Conservation (phyloP, 2,113 vertebrate genomes). For the Odontophorus gujanensis region DNA sequence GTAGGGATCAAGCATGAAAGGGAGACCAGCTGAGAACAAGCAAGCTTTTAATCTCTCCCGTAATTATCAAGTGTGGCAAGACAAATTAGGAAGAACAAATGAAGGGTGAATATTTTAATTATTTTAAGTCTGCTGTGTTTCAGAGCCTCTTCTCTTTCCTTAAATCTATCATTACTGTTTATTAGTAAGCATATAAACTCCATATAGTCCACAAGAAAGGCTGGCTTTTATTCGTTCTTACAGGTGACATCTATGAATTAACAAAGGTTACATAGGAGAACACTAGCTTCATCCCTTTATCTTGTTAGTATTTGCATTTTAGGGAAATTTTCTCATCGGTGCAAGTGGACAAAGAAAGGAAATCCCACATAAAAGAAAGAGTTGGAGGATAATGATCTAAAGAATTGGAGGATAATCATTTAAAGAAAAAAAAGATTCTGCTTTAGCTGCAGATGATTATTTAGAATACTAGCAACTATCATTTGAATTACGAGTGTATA, state of each 20-base stretch:
- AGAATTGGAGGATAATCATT: not conserved
- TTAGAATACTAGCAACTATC: not conserved
- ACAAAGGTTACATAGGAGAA: not conserved
- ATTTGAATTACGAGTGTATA: not conserved
- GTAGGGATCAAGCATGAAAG: constrained; percentile 41
- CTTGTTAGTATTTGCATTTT: not conserved
- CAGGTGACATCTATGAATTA: not conserved
- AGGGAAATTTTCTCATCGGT: not conserved
- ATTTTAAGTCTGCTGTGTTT: constrained; percentile 14
- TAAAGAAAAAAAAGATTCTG: not conserved
- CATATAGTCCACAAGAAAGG: not conserved
- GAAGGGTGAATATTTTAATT: constrained; percentile 55
- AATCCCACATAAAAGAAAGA: not conserved
- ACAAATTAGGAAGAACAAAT: constrained; percentile 49
- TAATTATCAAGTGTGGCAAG: constrained; percentile 37
- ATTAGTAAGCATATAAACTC: not conserved
- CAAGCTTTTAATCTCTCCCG: constrained; percentile 41
- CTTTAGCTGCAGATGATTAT: not conserved
- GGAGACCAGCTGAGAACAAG: constrained; percentile 34
- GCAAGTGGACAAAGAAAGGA: not conserved
- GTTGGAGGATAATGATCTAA: not conserved
- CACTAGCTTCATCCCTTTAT: not conserved
- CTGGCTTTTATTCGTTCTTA: not conserved
- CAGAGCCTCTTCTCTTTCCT: not conserved
- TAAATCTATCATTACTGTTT: not conserved